A percentile compares a stretch with the other conserved stretches of the same genome.
Conservation (phyloP, 2,113 vertebrate species). For the Oceanodroma tethys region DNA sequence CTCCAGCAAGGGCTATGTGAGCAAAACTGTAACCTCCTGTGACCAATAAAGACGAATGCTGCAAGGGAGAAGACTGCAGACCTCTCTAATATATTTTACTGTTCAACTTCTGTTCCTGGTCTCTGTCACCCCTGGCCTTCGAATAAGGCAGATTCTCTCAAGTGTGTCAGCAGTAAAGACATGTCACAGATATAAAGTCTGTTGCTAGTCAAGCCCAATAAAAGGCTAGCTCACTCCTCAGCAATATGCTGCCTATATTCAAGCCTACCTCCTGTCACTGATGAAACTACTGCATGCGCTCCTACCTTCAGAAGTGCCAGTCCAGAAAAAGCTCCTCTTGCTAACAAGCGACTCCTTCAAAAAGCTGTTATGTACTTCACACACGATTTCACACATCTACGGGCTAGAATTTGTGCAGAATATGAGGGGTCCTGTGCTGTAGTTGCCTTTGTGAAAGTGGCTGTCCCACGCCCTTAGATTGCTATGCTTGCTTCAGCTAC, state of each 20-base stretch:
- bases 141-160: background rate
- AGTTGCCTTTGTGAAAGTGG: background rate
- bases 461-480: background rate
- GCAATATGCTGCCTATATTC: background rate
- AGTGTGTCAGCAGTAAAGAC: background rate
- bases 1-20: background rate
- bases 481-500: background rate
- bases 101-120: background rate
- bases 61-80: background rate
- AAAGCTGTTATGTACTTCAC: background rate
- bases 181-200: background rate
- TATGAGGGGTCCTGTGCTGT: background rate
- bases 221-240: constrained; percentile 15
- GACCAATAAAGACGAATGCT: background rate
- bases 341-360: background rate
- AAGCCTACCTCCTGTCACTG: constrained; percentile 38
- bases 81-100: background rate
- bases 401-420: background rate
- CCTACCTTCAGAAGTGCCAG: constrained; percentile 1
- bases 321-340: background rate
- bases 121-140: background rate
- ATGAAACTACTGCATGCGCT: background rate
- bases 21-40: background rate
- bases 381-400: background rate
- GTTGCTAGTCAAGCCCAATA: background rate